These are phyloP conservation scores for Osmerus eperlanus DNA, from an alignment of 2,113 vertebrate species.

Conservation along the genomic window DNA sequence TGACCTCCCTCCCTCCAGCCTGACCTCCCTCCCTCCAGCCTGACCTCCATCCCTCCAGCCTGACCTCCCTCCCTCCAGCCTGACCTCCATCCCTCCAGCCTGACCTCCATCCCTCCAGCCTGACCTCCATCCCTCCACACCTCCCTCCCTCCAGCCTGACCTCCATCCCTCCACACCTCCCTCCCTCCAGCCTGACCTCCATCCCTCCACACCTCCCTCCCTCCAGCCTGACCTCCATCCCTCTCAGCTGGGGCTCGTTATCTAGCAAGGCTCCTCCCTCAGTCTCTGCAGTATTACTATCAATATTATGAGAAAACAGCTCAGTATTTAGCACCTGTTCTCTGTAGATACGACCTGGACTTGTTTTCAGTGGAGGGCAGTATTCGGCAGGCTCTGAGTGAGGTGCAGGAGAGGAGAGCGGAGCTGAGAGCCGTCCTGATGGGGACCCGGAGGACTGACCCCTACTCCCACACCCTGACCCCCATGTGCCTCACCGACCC, in stretches of 20 bases:
- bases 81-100: no score
- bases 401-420: slow-evolving; percentile 75
- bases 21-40: no score
- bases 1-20: background rate
- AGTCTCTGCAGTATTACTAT: background rate
- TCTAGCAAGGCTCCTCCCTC: slow-evolving; percentile 39
- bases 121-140: no score
- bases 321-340: slow-evolving; percentile 14
- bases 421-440: slow-evolving; percentile 86
- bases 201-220: background rate
- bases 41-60: background rate
- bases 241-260: slow-evolving; percentile 45
- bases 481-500: slow-evolving; percentile 84
- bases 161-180: no score
- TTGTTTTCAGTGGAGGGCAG: slow-evolving; percentile 82
- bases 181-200: background rate
- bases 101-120: no score
- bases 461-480: slow-evolving; percentile 81
- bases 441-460: slow-evolving; percentile 90
- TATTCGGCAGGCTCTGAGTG: slow-evolving; percentile 81
- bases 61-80: no score
- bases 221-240: no score
- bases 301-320: slow-evolving; percentile 3
- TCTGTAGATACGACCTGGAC: slow-evolving; percentile 77
- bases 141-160: no score